These are phyloP conservation scores for Silurus meridionalis DNA, from an alignment of 2,113 vertebrate genomes.

Conservation along the genomic window DNA sequence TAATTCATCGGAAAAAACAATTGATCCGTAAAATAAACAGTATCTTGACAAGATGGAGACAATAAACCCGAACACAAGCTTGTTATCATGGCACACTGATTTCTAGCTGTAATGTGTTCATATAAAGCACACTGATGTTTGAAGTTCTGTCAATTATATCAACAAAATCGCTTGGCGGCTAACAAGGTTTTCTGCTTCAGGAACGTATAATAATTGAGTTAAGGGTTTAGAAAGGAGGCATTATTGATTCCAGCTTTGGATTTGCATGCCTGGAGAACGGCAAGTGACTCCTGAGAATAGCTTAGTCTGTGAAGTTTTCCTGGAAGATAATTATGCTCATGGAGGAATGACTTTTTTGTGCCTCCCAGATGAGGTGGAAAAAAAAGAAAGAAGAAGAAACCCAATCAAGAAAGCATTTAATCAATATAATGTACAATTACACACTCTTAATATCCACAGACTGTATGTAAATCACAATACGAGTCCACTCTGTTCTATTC, in stretches of 20 bases:
- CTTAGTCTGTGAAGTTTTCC: conserved; percentile 23
- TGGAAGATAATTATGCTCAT: background rate
- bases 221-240: conserved; percentile 32
- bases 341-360: background rate
- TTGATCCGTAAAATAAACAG: background rate
- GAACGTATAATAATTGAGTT: conserved; percentile 41
- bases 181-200: conserved; percentile 46
- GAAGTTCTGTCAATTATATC: conserved; percentile 8
- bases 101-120: background rate
- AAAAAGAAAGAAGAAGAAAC: conserved; percentile 5
- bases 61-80: background rate
- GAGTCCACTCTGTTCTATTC: background rate
- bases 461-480: conserved; percentile 3
- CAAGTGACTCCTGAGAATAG: conserved; percentile 6
- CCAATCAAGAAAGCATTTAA: background rate
- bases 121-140: background rate
- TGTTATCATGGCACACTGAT: background rate
- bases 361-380: conserved; percentile 27
- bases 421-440: conserved; percentile 19
- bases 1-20: background rate
- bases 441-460: conserved; percentile 40
- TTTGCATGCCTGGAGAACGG: conserved; percentile 33
- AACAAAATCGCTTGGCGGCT: conserved; percentile 22
- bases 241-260: conserved; percentile 47
- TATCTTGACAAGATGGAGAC: background rate